Evolutionary conservation across 2,888 invertebrate species (phyloP).

Genomic region (Yponomeuta cagnagella): DNA sequence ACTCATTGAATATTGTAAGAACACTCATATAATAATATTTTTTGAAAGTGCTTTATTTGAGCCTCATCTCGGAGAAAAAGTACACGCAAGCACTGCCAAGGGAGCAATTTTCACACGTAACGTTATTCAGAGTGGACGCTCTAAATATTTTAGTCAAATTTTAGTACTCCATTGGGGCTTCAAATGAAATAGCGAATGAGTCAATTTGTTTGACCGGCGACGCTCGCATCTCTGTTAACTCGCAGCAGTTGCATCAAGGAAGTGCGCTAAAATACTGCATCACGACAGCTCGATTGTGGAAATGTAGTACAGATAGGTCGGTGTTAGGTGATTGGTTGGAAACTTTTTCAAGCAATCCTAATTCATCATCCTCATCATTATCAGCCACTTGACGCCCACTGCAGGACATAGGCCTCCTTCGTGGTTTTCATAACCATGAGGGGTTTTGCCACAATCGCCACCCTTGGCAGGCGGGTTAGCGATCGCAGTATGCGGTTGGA

Average conservation of each 20-base stretch:
- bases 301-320: background rate
- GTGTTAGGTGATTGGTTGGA: background rate
- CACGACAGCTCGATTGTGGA: background rate
- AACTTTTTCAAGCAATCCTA: too few species aligned
- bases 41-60: background rate
- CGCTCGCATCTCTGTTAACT: slow-evolving; percentile 4
- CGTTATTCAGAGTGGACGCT: background rate
- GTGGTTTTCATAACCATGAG: too few species aligned
- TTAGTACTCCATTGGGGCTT: background rate
- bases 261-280: slow-evolving; percentile 2
- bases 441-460: too few species aligned
- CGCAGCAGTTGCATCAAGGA: background rate
- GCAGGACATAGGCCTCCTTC: too few species aligned
- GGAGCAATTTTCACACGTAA: background rate
- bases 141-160: background rate
- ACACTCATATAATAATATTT: too few species aligned
- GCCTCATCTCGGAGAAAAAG: background rate
- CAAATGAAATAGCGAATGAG: slow-evolving; percentile 1
- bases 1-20: too few species aligned
- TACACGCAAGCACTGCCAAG: background rate
- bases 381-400: too few species aligned
- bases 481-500: too few species aligned
- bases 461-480: too few species aligned
- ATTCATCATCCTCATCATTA: too few species aligned
- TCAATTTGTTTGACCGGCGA: slow-evolving; percentile 10